A percentile compares a stretch with the other conserved stretches of the same genome.
Conservation (phyloP, 2,888 invertebrate genomes). For the Asteroscopus sphinx region DNA sequence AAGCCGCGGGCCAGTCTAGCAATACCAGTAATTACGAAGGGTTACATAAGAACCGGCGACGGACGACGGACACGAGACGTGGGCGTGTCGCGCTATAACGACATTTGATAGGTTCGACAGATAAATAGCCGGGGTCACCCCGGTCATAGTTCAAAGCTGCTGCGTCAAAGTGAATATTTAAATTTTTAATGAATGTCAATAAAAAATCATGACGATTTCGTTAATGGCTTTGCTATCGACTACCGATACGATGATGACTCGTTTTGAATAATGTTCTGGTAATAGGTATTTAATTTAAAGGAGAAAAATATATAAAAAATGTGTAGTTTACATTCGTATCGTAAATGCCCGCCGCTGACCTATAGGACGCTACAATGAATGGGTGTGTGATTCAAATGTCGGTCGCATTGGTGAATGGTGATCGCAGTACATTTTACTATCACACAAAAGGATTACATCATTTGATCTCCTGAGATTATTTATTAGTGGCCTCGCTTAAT, state of each 20-base stretch:
- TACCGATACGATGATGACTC: constrained; percentile 16
- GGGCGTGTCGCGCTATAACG: constrained; percentile 51
- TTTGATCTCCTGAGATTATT: too few relatives aligned
- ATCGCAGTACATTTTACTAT: too few relatives aligned
- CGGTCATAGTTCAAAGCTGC: constrained; percentile 53
- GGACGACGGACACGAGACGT: constrained; percentile 42
- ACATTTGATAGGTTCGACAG: constrained; percentile 43
- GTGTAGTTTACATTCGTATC: too few relatives aligned
- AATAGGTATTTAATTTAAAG: constrained; percentile 8
- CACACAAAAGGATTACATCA: too few relatives aligned
- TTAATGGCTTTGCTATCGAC: constrained; percentile 29
- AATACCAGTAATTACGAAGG: constrained; percentile 33
- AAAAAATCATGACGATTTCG: constrained; percentile 33
- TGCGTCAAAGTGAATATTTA: constrained; percentile 46
- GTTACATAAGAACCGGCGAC: constrained; percentile 40
- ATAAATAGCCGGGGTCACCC: constrained; percentile 47
- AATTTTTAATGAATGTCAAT: constrained; percentile 30
- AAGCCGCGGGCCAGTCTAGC: not conserved
- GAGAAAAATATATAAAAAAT: not conserved
- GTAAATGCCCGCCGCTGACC: too few relatives aligned
- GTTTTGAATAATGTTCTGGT: constrained; percentile 22
- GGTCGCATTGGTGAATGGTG: too few relatives aligned
- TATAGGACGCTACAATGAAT: too few relatives aligned
- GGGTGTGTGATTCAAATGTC: too few relatives aligned
- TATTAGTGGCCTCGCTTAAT: too few relatives aligned